Evolutionary conservation across 1,140 invertebrate species (phyloP), one percentile per base, ranked within the genome.

Genomic region (Ceratina australensis): DNA sequence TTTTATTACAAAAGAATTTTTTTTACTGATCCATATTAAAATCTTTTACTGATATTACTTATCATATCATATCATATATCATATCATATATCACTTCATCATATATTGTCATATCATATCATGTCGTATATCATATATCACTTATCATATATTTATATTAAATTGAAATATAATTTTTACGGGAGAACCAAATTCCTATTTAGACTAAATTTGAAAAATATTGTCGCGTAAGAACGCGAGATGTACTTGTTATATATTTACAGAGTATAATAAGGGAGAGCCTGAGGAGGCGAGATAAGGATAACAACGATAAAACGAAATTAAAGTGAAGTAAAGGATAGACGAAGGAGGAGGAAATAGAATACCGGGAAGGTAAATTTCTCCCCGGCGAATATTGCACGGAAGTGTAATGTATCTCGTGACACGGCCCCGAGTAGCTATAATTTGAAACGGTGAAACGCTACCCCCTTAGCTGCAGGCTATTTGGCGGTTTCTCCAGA

Each of bases 401-500:
- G 22, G 24, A 20, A 22, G 24, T n/a, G n/a, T 20, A 47, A 69
- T 33, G 56, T 60, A 33, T 76, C 42, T 33, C 42, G 49, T 56
- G 24, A 49, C 65, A n/a, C 3, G 4, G 3, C 10, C 42, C 59
- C 15, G 12, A 42, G 47, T 12, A n/a, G 26, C 49, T 42, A 69
- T 78, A 65, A 66, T 69, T 65, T 54, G 59, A 65, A 65, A 79
- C 52, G 16, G 52, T 54, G 80, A 82, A 84, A 80, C 52, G 57
- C 15, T 73, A 84, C 47, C 52, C 52, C 52, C 65, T 78, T 50
- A 33, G 24, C 75, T 52, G 59, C 26, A 33, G 74, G 75, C 71
- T 78, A 79, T 84, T 83, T 82, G 69, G 63, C 77, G 59, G 68
- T 81, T 87, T 78, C 73, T 73, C 79, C 79, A 84, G 79, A 86